Evolutionary conservation across 2,797 vertebrate genomes (phyloP), one percentile per base, ranked within the genome.

Genomic region (Premnoplex brunnescens): DNA sequence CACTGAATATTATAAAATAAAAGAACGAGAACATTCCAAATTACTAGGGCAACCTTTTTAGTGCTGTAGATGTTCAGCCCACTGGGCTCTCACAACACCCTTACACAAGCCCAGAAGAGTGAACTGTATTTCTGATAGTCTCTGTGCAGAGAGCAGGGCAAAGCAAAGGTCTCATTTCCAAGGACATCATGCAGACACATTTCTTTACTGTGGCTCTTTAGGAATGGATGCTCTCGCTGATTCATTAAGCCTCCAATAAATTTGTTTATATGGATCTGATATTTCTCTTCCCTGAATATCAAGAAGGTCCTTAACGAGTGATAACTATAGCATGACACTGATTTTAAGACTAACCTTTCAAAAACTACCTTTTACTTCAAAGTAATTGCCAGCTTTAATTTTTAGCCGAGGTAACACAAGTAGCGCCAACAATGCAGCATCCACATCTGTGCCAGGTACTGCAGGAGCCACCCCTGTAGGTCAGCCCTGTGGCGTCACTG

Each of bases 261-360:
- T 89, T 92, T 96, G 96, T 97, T 96, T 95, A 95, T 96, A 97
- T 91, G 96, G 96, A 95, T 93, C 86, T 96, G 96, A 83, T 97
- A 96, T 95, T 96, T 96, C 96, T 95, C 85, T 77, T 95, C 93
- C 83, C 90, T 95, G 88, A 77, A 97, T 95, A 95, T 60, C 95
- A 95, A 90, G 71, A 86, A 89, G 91, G 89, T 75, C 74, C 44
- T 96, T 95, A 95, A 96, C 6, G 28, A 95, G 88, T 49, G 90
- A 87, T 74, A 95, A 79, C 71, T 2, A 0, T 16, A 91, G 83
- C 80, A 62, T 8, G 88, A 73, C 83, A 85, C 88, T 22, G 68
- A 88, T 83, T 91, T 93, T 80, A 93, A 95, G 90, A 88, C 83
- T 89, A 96, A 94, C 96, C 96, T 96, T 95, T 96, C 88, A 88